Evolutionary conservation across 1,140 invertebrate species (phyloP).

Genomic region (Spodoptera litura): DNA sequence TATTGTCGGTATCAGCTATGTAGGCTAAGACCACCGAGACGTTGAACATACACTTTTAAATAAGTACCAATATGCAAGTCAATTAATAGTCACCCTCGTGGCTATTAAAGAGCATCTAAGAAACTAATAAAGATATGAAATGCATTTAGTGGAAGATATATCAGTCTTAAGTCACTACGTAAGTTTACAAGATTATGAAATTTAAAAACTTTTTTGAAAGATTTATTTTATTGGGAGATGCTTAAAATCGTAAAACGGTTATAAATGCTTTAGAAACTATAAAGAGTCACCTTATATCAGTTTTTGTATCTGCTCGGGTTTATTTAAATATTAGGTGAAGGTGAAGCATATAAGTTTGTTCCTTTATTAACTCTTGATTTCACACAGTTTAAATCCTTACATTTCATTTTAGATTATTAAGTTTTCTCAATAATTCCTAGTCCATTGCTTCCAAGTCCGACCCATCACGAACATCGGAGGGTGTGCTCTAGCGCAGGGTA

Average conservation of each 20-base stretch:
- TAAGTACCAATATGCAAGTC: constrained; percentile 36
- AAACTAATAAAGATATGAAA: constrained; percentile 40
- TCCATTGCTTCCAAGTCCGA: background rate
- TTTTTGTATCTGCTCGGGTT: background rate
- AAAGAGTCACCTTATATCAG: constrained; percentile 11
- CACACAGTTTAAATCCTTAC: background rate
- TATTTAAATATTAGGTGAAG: background rate
- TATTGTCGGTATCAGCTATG: constrained; percentile 27
- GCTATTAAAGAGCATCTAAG: constrained; percentile 6
- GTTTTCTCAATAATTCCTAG: no score
- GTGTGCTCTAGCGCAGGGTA: constrained; percentile 51
- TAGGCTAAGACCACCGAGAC: constrained; percentile 39
- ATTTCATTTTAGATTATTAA: no score
- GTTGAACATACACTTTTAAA: constrained; percentile 37
- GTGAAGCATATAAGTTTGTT: no score
- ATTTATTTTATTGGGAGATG: background rate
- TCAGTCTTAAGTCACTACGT: constrained; percentile 5
- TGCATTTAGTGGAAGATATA: constrained; percentile 21
- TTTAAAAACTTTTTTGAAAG: background rate
- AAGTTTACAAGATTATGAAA: constrained; percentile 19
- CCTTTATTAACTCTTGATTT: no score
- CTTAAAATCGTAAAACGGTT: constrained; percentile 2
- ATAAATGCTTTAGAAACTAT: constrained; percentile 10
- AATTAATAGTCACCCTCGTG: constrained; percentile 38
- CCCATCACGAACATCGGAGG: constrained; percentile 12